Evolutionary conservation across 1,140 invertebrate genomes (phyloP), one percentile per base, ranked within the genome.

Genomic region (Onthophagus taurus): DNA sequence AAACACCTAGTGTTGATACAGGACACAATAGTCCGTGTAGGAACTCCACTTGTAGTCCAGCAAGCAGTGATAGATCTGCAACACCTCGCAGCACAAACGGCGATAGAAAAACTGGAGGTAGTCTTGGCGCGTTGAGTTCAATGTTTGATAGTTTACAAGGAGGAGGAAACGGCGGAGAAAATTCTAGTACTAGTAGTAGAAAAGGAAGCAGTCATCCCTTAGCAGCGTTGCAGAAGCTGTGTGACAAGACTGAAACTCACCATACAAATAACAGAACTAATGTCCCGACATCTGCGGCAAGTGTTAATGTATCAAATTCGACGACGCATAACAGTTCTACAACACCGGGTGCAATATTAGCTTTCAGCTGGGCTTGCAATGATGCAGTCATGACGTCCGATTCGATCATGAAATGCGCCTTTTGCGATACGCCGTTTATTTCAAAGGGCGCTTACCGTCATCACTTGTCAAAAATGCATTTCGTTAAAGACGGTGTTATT

Each of bases 391-490:
- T 89, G 45, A 87, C 83, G 1, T 76, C 79, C 2, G 84, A 88
- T 53, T 86, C 87, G 9, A 83, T 90, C 29, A 90, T 94, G 79
- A 94, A 95, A 64, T 96, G 93, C 69, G 88, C 91, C 13, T 89
- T 94, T 54, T 97, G 93, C 72, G 92, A 95, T 67, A 92, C 91
- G 12, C 88, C 89, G 7, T 96, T 97, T 63, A 89, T 92, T 41
- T 95, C 92, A 2, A 96, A 96, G 67, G 92, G 92, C 20, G 91
- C 92, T 1, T 97, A 96, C 67, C 78, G 93, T 53, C 92, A 96
- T 66, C 93, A 97, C 59, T 68, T 97, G 44, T 93, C 90, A 37
- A 94, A 96, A 61, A 93, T 94, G 81, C 92, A 97, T 67, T 90
- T 96, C 58, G 87, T 95, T 18, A 96, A 95, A 63, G 91, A 95